Percentiles rank a stretch among this genome's conserved stretches.
Conservation (phyloP, 2,113 vertebrate species). For the Hepsetus odoe region DNA sequence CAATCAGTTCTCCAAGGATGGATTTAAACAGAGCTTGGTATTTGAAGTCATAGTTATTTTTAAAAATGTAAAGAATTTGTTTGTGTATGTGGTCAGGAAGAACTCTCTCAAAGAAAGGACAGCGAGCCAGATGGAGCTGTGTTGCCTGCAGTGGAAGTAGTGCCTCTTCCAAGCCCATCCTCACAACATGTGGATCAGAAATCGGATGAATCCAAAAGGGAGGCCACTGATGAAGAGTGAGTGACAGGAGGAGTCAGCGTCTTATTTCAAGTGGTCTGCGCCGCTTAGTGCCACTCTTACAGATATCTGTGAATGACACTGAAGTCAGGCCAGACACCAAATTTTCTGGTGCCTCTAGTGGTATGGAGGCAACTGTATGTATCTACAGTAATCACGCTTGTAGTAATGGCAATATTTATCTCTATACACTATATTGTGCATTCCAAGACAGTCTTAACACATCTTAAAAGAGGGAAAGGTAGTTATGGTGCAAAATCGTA, state of each 20-base stretch:
- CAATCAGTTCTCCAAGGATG: neutral
- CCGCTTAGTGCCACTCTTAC: constrained; percentile 29
- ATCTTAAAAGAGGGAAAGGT: constrained; percentile 67
- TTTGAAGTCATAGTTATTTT: neutral
- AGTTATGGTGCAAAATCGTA: constrained; percentile 65
- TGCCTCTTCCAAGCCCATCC: constrained; percentile 67
- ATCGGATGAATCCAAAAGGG: constrained; percentile 74
- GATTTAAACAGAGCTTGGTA: neutral
- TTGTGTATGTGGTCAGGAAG: constrained; percentile 68
- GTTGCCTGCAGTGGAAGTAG: constrained; percentile 63
- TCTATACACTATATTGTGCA: constrained; percentile 76
- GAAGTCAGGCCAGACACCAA: constrained; percentile 38
- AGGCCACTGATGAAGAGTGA: constrained; percentile 78
- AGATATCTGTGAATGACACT: constrained; percentile 1
- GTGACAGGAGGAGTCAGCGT: constrained; percentile 44
- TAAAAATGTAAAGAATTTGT: neutral
- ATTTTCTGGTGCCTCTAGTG: constrained; percentile 69
- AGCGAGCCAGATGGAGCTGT: constrained; percentile 68
- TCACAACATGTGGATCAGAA: constrained; percentile 71
- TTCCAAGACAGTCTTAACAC: constrained; percentile 77
- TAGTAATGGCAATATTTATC: constrained; percentile 81
- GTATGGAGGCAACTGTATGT: constrained; percentile 76
- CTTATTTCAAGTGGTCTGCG: constrained; percentile 41
- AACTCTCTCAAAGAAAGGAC: constrained; percentile 71
- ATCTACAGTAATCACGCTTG: constrained; percentile 80